Base-by-base conservation (phyloP, 2,113 vertebrate genomes). In the Myodes glareolus region DNA sequence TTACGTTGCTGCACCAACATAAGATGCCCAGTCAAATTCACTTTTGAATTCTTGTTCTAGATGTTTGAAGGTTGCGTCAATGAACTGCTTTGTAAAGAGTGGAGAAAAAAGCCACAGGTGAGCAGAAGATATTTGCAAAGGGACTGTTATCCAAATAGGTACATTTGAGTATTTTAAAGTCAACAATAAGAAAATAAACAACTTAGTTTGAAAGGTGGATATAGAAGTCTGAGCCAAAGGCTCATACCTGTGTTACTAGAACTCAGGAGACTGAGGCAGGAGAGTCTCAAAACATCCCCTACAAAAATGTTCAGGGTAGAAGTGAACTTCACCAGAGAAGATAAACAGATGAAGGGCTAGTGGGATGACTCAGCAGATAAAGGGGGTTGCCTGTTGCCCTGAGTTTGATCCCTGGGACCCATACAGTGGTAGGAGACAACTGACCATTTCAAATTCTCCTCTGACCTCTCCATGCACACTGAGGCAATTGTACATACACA, bases 121-220 rank as follows among this genome's bases (percentile, higher is more conserved):
- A 12, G 21, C 31, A 89, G 76, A 88, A 95, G 73, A 76, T n/a
- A 52, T 47, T 84, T 92, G 45, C 58, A 76, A 76, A 95, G 27
- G 29, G 29, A 47, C n/a, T 89, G 6, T 52, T 88, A 75, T 3
- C 10, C 36, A 52, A 63, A 65, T 21, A 65, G 45, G 55, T 1
- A 19, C 68, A 89, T 17, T 17, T 42, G 4, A 92, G 63, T 3
- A 42, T 25, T 61, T 95, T 39, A 81, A 50, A 52, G 23, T 27
- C 21, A 75, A 29, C 10, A 31, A 47, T 45, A 45, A 88, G 82
- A 73, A 45, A 88, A 55, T 39, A 3, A 58, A 7, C 10, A 52
- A 52, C 11, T 19, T 85, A 16, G 29, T 23, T 88, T 19, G 11
- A 16, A 73, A 73, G 47, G 8, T 29, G 14, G 52, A 3, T 2